A percentile compares a stretch with the other conserved stretches of the same genome.
Evolutionary conservation across 2,888 invertebrate genomes (phyloP).

Genomic region (Hesperia comma): DNA sequence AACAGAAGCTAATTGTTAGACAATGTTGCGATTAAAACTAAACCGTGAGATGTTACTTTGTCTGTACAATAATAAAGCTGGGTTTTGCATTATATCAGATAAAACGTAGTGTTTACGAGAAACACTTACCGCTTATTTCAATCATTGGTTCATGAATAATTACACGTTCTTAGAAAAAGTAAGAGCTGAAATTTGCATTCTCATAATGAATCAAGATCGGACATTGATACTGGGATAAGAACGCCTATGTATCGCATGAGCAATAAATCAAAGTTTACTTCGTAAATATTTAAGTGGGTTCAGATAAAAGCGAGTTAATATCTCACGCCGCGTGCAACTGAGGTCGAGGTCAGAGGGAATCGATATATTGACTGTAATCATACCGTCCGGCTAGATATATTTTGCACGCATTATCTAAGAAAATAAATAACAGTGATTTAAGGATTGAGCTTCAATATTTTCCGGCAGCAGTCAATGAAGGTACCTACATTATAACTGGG

Average conservation of each 20-base stretch:
- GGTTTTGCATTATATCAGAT: constrained; percentile 63
- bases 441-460: neutral
- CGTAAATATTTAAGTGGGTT: constrained; percentile 50
- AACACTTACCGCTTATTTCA: constrained; percentile 17
- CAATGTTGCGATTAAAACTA: constrained; percentile 63
- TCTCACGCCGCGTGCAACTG: constrained; percentile 48
- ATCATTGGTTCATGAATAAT: constrained; percentile 20
- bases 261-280: constrained; percentile 32
- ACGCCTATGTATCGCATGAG: constrained; percentile 20
- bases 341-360: constrained; percentile 65
- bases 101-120: constrained; percentile 57
- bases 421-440: constrained; percentile 18
- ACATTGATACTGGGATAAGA: constrained; percentile 24
- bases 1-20: constrained; percentile 74
- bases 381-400: constrained; percentile 42
- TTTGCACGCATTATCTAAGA: constrained; percentile 43
- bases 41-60: constrained; percentile 59
- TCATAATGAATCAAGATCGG: constrained; percentile 17
- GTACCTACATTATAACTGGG: too few relatives aligned
- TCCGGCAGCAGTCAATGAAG: too few relatives aligned
- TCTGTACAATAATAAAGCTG: constrained; percentile 46
- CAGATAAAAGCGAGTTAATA: constrained; percentile 58
- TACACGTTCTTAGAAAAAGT: constrained; percentile 4
- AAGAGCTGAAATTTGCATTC: constrained; percentile 16
- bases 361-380: constrained; percentile 51